phyloP scores from a whole-genome alignment of 2,888 invertebrate species.

The Torymus aiolomorphi region DNA sequence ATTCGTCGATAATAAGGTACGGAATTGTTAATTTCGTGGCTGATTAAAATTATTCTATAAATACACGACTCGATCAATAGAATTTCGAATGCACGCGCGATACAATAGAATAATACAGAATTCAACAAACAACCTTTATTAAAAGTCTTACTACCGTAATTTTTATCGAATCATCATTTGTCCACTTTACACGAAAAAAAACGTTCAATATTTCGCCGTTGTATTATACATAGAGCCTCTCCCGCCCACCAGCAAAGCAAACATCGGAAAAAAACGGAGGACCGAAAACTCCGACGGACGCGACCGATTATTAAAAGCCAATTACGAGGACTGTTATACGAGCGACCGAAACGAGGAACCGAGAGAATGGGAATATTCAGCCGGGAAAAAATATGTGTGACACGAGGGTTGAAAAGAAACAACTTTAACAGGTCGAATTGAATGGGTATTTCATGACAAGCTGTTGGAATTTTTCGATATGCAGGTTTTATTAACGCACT shows the following conservation, averaged over 20 bases:
- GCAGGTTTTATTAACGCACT: too few species aligned
- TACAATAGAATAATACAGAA: too few species aligned
- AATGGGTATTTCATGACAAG: too few species aligned
- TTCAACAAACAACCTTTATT: too few species aligned
- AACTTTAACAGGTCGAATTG: too few species aligned
- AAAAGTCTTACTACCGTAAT: too few species aligned
- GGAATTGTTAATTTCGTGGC: constrained; percentile 8
- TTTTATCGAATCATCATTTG: too few species aligned
- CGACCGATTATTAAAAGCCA: constrained; percentile 38
- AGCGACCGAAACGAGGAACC: background rate
- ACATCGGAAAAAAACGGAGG: background rate
- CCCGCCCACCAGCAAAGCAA: background rate
- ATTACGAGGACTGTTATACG: constrained; percentile 1
- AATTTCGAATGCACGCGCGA: background rate
- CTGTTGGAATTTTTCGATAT: too few species aligned
- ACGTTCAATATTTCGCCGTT: background rate
- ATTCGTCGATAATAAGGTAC: background rate
- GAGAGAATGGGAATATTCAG: too few species aligned
- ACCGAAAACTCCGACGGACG: background rate
- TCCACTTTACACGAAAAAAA: background rate
- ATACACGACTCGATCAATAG: background rate
- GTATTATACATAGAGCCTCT: background rate
- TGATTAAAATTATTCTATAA: constrained; percentile 4
- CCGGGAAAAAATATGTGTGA: too few species aligned
- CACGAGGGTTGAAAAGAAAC: too few species aligned